phyloP scores from a whole-genome alignment of 2,797 vertebrate species.

The Cossypha dichroa region DNA sequence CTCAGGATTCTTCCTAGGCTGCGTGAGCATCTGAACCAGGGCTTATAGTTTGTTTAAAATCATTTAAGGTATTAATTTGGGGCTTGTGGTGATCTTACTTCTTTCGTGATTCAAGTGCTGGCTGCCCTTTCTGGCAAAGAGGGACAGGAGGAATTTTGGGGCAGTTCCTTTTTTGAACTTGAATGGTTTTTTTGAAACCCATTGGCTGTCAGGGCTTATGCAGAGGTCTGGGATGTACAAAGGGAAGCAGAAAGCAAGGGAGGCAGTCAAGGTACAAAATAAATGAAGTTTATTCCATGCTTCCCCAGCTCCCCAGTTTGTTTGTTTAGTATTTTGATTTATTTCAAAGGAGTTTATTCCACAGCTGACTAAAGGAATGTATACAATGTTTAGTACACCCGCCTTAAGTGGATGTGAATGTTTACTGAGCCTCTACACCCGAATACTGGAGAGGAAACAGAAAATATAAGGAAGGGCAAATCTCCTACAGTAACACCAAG shows the following conservation, averaged over 20 bases:
- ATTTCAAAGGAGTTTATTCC: constrained; percentile 18
- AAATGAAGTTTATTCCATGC: neutral
- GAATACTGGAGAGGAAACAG: neutral
- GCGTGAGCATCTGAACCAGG: neutral
- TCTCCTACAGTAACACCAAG: neutral
- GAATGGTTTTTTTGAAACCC: neutral
- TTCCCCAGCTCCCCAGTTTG: neutral
- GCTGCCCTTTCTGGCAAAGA: neutral
- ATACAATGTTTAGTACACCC: neutral
- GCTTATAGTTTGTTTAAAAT: neutral
- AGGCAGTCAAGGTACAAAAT: neutral
- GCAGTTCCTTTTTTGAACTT: neutral
- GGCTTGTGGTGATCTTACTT: neutral
- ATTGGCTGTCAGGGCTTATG: neutral
- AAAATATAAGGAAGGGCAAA: neutral
- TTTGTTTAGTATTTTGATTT: constrained; percentile 22
- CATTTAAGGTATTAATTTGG: neutral
- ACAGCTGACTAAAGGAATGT: neutral
- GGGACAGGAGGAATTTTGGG: neutral
- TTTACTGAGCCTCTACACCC: neutral
- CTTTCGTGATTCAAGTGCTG: neutral
- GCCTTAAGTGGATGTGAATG: neutral
- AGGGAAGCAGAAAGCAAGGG: neutral
- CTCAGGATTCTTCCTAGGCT: neutral
- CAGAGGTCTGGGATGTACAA: neutral